These are phyloP conservation scores for Theristicus caerulescens DNA, from an alignment of 2,113 vertebrate genomes.

Conservation along the genomic window DNA sequence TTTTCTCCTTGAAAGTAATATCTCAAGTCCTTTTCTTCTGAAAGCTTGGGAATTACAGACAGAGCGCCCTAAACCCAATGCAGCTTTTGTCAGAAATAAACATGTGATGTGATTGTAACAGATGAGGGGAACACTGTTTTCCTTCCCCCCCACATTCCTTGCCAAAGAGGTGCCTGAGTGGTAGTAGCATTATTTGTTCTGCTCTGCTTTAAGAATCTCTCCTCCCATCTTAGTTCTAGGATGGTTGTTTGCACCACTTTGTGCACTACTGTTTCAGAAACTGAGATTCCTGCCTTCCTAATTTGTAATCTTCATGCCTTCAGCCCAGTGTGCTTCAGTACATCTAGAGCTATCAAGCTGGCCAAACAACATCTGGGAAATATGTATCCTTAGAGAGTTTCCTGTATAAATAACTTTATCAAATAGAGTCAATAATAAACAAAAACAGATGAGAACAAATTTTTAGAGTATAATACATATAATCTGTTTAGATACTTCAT, in stretches of 20 bases:
- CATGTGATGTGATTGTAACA: not conserved
- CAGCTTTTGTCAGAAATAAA: not conserved
- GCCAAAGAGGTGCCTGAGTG: not conserved
- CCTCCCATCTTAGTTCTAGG: not conserved
- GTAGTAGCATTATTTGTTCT: not conserved
- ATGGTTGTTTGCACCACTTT: not conserved
- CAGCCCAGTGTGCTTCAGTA: not conserved
- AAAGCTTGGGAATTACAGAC: not conserved
- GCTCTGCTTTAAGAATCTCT: not conserved
- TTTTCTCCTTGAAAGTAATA: not conserved
- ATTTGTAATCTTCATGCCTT: constrained; percentile 42
- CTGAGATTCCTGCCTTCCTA: not conserved
- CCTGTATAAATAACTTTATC: constrained; percentile 12
- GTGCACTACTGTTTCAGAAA: not conserved
- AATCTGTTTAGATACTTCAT: constrained; percentile 53
- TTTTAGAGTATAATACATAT: constrained; percentile 37
- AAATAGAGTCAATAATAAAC: constrained; percentile 52
- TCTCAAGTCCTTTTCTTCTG: not conserved
- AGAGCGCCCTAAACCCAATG: not conserved
- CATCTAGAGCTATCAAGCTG: not conserved
- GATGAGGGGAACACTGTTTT: not conserved
- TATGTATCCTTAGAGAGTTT: constrained; percentile 21
- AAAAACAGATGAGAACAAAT: constrained; percentile 1
- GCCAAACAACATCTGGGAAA: constrained; percentile 45
- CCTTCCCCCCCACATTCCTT: not conserved